These are phyloP conservation scores for Schizotus pectinicornis DNA, from an alignment of 2,888 invertebrate species.

Conservation along the genomic window DNA sequence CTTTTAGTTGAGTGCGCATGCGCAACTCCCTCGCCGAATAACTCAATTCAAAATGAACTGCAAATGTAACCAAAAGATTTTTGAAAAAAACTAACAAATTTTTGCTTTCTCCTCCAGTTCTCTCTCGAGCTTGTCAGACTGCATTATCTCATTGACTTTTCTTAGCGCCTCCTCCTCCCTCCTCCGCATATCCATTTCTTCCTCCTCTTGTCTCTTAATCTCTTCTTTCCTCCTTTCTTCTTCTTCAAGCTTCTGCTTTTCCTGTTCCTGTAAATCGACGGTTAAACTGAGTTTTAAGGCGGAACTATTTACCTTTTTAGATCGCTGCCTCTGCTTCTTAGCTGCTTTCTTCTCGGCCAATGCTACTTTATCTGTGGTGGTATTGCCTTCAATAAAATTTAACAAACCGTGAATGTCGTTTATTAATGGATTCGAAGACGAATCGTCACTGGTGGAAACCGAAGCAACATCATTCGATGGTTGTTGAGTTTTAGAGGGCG, in stretches of 20 bases:
- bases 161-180: no score
- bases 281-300: constrained; percentile 1
- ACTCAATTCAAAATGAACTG: no score
- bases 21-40: no score
- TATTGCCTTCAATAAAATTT: constrained; percentile 56
- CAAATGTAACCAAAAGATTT: not conserved
- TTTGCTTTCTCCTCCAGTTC: constrained; percentile 45
- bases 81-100: constrained; percentile 12
- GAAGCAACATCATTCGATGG: not conserved
- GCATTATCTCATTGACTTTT: constrained; percentile 47
- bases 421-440: constrained; percentile 19
- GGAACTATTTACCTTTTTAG: constrained; percentile 68
- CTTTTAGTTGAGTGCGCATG: no score
- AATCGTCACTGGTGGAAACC: constrained; percentile 12
- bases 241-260: constrained; percentile 43
- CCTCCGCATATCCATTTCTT: no score
- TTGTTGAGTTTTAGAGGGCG: constrained; percentile 12
- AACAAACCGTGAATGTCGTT: constrained; percentile 54
- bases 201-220: no score
- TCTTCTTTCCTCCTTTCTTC: constrained; percentile 38
- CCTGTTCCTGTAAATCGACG: constrained; percentile 45
- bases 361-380: constrained; percentile 49
- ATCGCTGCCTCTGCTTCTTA: constrained; percentile 82
- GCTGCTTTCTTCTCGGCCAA: constrained; percentile 72
- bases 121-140: constrained; percentile 43